Percentiles rank a stretch among this genome's conserved stretches.
Evolutionary conservation across 2,797 vertebrate genomes (phyloP).

Genomic region (Hemitrygon akajei): DNA sequence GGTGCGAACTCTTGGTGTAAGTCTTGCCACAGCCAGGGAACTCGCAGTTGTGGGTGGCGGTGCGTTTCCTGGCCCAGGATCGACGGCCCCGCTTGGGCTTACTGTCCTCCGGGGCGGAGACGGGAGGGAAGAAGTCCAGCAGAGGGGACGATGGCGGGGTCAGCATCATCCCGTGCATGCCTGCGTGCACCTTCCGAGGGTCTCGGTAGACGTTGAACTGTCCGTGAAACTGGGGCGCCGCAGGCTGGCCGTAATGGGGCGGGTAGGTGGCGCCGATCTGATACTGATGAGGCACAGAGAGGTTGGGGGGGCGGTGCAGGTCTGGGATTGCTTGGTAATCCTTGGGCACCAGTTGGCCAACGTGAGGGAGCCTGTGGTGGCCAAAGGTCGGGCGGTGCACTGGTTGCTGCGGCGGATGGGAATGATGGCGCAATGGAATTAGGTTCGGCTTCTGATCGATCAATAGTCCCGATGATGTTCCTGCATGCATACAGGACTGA

Average conservation of each 20-base stretch:
- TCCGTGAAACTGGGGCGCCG: conserved; percentile 62
- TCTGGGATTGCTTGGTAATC: conserved; percentile 50
- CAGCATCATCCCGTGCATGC: conserved; percentile 68
- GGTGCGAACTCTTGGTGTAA: conserved; percentile 87
- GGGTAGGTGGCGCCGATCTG: conserved; percentile 51
- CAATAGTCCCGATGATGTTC: conserved; percentile 48
- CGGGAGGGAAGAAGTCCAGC: conserved; percentile 68
- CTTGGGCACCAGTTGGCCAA: conserved; percentile 47
- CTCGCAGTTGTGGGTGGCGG: conserved; percentile 85
- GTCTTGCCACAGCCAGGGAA: conserved; percentile 85
- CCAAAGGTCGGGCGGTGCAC: conserved; percentile 45
- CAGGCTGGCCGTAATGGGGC: conserved; percentile 49
- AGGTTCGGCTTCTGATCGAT: conserved; percentile 58
- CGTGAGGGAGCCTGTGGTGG: conserved; percentile 48
- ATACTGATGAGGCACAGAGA: conserved; percentile 43
- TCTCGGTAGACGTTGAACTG: conserved; percentile 69
- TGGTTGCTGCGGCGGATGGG: conserved; percentile 47
- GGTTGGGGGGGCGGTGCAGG: conserved; percentile 46
- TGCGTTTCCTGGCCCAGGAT: conserved; percentile 79
- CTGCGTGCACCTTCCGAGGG: conserved; percentile 55
- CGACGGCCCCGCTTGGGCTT: conserved; percentile 76
- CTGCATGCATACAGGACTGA: conserved; percentile 70
- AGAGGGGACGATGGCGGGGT: conserved; percentile 79
- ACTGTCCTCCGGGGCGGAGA: conserved; percentile 55
- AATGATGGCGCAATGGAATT: conserved; percentile 44